Evolutionary conservation across 1,140 invertebrate genomes (phyloP).

Genomic region (Cephus cinctus): DNA sequence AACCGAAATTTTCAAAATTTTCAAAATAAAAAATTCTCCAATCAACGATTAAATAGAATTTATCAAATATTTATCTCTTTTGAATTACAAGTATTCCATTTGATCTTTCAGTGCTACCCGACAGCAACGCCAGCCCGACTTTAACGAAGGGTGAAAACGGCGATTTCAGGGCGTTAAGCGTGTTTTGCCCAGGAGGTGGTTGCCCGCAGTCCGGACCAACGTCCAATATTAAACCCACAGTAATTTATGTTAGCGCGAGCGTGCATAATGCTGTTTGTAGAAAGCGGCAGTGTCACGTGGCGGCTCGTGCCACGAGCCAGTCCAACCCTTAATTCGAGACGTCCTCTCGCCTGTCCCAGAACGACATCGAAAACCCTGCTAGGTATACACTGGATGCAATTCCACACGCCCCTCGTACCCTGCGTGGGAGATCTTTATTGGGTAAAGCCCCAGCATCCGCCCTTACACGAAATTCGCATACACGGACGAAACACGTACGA

Average conservation of each 20-base stretch:
- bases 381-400: constrained; percentile 18
- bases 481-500: too few species aligned
- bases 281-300: constrained; percentile 39
- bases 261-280: constrained; percentile 48
- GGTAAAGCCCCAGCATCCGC: constrained; percentile 11
- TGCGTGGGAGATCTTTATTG: constrained; percentile 22
- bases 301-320: constrained; percentile 30
- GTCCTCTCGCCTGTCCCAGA: constrained; percentile 3
- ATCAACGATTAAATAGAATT: too few species aligned
- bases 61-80: background rate
- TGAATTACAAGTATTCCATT: too few species aligned
- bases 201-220: constrained; percentile 27
- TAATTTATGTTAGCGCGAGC: constrained; percentile 47
- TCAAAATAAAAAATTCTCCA: too few species aligned
- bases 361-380: constrained; percentile 15
- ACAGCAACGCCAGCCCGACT: too few species aligned
- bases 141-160: too few species aligned
- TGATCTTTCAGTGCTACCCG: too few species aligned
- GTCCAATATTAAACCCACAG: constrained; percentile 44
- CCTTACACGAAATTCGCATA: constrained; percentile 10
- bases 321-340: constrained; percentile 31
- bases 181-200: constrained; percentile 35
- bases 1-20: too few species aligned
- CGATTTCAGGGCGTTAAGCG: too few species aligned
- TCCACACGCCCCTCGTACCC: constrained; percentile 17